phyloP scores from a whole-genome alignment of 1,140 invertebrate species.

The Meloidogyne exigua region DNA sequence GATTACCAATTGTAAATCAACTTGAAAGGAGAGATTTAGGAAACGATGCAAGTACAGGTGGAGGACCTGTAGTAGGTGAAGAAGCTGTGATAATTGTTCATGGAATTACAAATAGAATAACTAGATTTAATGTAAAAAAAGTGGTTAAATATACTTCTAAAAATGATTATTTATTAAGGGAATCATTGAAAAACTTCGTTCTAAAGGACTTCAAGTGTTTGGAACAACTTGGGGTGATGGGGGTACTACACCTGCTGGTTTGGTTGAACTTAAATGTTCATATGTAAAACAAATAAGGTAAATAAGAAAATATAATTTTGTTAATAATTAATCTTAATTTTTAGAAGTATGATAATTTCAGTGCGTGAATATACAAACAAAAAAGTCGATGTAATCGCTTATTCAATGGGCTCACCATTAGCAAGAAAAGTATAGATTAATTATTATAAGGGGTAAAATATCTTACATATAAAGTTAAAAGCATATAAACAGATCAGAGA shows the following conservation, averaged over 20 bases:
- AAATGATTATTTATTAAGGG: constrained; percentile 30
- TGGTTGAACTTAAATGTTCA: constrained; percentile 52
- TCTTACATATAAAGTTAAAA: too few species aligned
- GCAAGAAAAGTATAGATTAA: constrained; percentile 35
- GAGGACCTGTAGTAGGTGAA: constrained; percentile 4
- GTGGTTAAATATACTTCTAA: neutral
- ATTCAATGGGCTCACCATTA: constrained; percentile 49
- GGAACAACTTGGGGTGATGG: constrained; percentile 54
- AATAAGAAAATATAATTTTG: constrained; percentile 14
- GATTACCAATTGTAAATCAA: constrained; percentile 41
- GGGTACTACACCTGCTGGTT: constrained; percentile 40
- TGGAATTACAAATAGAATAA: constrained; percentile 51
- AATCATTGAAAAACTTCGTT: constrained; percentile 31
- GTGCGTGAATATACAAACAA: constrained; percentile 46
- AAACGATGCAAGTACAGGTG: constrained; percentile 46
- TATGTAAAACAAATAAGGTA: constrained; percentile 42
- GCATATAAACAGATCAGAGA: too few species aligned
- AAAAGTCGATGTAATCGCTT: constrained; percentile 51
- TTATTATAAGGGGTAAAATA: too few species aligned
- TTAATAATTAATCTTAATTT: constrained; percentile 17
- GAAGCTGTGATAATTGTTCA: constrained; percentile 47
- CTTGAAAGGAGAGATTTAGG: constrained; percentile 46
- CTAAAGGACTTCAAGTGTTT: constrained; percentile 42
- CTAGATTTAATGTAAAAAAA: constrained; percentile 41
- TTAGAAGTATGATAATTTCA: constrained; percentile 51